phyloP scores from a whole-genome alignment of 2,113 vertebrate genomes.

The Calypte anna region DNA sequence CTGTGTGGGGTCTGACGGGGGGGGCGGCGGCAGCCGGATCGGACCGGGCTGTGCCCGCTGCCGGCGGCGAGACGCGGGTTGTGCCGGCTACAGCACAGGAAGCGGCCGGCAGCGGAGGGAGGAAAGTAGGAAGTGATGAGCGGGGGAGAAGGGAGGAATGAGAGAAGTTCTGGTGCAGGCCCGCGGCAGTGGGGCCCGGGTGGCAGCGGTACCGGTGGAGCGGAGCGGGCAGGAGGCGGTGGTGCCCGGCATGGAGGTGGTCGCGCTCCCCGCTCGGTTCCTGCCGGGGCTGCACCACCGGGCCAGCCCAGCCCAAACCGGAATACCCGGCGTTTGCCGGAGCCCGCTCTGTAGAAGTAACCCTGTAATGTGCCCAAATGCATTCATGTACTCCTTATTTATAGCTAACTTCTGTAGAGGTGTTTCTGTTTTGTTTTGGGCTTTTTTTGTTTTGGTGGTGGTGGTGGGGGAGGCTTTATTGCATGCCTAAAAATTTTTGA shows the following conservation, averaged over 20 bases:
- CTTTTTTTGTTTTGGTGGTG: no score
- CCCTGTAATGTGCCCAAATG: neutral
- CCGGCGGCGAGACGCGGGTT: no score
- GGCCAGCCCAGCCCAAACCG: neutral
- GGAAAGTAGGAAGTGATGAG: conserved; percentile 33
- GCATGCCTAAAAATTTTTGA: neutral
- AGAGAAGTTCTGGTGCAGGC: neutral
- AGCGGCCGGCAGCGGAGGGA: conserved; percentile 1
- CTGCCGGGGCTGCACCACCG: neutral
- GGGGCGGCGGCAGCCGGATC: neutral
- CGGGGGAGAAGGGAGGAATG: neutral
- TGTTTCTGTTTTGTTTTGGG: no score
- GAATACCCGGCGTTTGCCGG: neutral
- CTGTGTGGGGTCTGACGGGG: neutral
- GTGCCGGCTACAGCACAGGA: conserved; percentile 6
- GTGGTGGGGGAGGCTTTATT: no score
- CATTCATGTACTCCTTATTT: fast-evolving
- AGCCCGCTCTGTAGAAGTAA: neutral
- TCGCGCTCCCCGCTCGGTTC: no score
- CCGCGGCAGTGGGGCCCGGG: neutral
- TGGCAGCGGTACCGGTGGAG: neutral
- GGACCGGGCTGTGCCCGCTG: neutral
- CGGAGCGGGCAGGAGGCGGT: neutral
- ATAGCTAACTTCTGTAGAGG: no score
- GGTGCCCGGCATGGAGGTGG: neutral